A percentile compares a stretch with the other conserved stretches of the same genome.
Conservation (phyloP, 2,113 vertebrate species). For the Dolichallabes microphthalmus region DNA sequence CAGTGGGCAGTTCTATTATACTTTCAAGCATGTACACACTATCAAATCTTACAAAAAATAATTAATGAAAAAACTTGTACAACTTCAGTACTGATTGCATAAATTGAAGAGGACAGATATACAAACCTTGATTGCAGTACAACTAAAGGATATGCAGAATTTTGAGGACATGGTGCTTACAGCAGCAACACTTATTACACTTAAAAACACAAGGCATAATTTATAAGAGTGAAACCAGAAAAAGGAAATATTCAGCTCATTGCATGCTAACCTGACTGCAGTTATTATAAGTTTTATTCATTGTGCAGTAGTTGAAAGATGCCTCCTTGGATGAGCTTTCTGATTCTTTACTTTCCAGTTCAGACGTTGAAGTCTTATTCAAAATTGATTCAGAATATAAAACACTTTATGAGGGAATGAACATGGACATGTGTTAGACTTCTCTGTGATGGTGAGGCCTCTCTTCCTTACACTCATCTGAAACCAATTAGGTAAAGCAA, state of each 20-base stretch:
- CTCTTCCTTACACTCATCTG: constrained; percentile 27
- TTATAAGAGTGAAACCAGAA: not conserved
- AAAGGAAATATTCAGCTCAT: not conserved
- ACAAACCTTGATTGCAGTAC: not conserved
- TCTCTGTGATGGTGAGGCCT: constrained; percentile 19
- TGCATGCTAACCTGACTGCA: not conserved
- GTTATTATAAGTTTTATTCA: constrained; percentile 1
- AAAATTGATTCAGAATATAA: constrained; percentile 1
- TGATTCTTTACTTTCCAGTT: not conserved
- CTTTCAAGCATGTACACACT: not conserved
- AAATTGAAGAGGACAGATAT: not conserved
- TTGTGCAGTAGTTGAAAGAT: not conserved
- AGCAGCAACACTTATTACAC: too few relatives aligned
- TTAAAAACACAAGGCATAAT: not conserved
- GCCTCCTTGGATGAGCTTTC: not conserved
- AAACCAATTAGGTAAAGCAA: constrained; percentile 45
- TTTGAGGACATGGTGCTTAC: not conserved
- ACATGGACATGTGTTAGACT: not conserved
- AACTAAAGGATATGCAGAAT: not conserved
- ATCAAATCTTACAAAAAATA: not conserved
- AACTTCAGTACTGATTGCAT: not conserved
- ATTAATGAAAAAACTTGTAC: not conserved
- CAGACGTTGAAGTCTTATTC: not conserved
- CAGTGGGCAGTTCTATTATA: not conserved
- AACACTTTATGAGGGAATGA: not conserved